These are phyloP conservation scores for Umimayanthus chanpuru DNA, from an alignment of 92 coral and sea anemone genomes.

Conservation along the genomic window DNA sequence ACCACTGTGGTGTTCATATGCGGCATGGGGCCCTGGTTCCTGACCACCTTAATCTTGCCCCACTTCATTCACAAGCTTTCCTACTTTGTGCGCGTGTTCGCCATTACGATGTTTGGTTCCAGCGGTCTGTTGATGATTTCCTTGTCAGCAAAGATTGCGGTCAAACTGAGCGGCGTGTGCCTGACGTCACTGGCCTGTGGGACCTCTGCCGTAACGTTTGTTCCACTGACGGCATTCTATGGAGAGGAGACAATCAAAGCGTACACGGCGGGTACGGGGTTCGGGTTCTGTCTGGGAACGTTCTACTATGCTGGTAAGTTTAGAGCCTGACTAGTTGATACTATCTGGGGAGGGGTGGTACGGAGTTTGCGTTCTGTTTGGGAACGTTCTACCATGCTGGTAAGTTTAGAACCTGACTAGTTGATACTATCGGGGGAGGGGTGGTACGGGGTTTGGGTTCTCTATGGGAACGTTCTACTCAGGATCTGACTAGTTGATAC, in stretches of 20 bases:
- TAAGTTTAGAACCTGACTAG: not conserved
- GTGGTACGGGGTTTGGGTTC: not conserved
- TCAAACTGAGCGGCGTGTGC: slow-evolving; percentile 26
- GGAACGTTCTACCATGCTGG: slow-evolving; percentile 36
- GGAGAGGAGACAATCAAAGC: slow-evolving; percentile 33
- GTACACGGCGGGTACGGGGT: slow-evolving; percentile 36
- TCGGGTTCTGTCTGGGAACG: slow-evolving; percentile 22
- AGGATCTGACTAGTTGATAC: not conserved
- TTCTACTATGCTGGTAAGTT: slow-evolving; percentile 37
- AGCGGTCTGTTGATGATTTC: slow-evolving; percentile 26
- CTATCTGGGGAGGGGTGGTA: no score
- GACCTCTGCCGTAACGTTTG: slow-evolving; percentile 28
- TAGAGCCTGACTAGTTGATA: no score
- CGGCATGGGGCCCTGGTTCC: slow-evolving; percentile 38
- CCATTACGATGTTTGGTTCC: slow-evolving; percentile 17
- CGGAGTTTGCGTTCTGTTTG: not conserved
- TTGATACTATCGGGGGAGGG: no score
- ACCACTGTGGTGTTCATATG: slow-evolving; percentile 29
- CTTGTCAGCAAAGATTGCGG: not conserved
- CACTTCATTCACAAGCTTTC: slow-evolving; percentile 26
- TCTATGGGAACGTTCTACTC: slow-evolving; percentile 7
- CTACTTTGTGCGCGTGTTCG: slow-evolving; percentile 7
- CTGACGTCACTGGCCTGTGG: slow-evolving; percentile 21
- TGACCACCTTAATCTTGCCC: slow-evolving; percentile 28
- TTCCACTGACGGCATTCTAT: slow-evolving; percentile 32